Percentiles rank a stretch among this genome's conserved stretches.
Evolutionary conservation across 2,797 vertebrate genomes (phyloP).

Genomic region (Anomalospiza imberbis): DNA sequence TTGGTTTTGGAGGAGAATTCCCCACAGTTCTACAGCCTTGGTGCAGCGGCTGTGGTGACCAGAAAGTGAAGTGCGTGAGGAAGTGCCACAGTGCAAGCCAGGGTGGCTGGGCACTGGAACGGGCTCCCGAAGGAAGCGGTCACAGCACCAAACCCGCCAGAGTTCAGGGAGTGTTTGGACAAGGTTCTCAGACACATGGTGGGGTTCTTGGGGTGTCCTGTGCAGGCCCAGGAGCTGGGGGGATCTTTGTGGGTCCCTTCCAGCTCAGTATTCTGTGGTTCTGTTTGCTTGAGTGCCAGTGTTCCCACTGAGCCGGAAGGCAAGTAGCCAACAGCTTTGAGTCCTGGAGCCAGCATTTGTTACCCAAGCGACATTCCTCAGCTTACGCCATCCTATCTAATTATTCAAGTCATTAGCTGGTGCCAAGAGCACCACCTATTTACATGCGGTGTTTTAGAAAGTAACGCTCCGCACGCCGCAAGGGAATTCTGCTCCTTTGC

Average conservation of each 20-base stretch:
- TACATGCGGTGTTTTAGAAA: rapidly evolving
- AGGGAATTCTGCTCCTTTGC: rapidly evolving
- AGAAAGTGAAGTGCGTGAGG: not conserved
- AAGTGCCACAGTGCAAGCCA: not conserved
- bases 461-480: rapidly evolving
- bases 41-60: not conserved
- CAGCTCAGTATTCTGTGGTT: not conserved
- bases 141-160: not conserved
- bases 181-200: not conserved
- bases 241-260: not conserved
- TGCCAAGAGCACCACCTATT: not conserved
- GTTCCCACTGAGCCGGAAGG: not conserved
- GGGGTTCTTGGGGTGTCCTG: not conserved
- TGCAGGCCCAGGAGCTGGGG: not conserved
- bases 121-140: not conserved
- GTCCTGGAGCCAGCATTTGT: not conserved
- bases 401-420: not conserved
- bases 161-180: not conserved
- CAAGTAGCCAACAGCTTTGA: rapidly evolving
- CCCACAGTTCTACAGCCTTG: not conserved
- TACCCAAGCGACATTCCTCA: not conserved
- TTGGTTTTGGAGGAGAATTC: not conserved
- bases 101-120: not conserved
- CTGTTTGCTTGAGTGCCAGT: too few species aligned
- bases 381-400: not conserved